Evolutionary conservation across 2,113 vertebrate species (phyloP).

Genomic region (Bubo scandiacus): DNA sequence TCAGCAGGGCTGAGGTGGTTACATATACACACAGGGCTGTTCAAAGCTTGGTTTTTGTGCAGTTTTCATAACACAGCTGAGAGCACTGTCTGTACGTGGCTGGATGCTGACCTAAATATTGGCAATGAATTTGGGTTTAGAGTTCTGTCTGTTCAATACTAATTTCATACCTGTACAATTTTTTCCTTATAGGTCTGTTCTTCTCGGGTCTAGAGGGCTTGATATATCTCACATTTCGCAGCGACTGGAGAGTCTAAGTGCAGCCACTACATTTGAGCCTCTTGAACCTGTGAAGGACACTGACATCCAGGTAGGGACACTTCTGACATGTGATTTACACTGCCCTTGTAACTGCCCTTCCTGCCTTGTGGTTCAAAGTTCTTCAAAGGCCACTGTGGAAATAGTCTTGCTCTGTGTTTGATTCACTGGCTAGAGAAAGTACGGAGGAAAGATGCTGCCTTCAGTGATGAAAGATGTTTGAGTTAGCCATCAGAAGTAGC

Average conservation of each 20-base stretch:
- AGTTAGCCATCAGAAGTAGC: not conserved
- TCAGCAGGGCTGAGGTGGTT: not conserved
- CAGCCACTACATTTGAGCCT: slow-evolving; percentile 95
- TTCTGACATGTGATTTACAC: not conserved
- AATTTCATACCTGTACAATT: not conserved
- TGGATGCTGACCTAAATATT: not conserved
- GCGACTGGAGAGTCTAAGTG: slow-evolving; percentile 92
- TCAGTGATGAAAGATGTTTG: not conserved
- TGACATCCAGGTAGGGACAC: slow-evolving; percentile 90
- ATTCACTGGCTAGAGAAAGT: not conserved
- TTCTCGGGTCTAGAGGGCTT: slow-evolving; percentile 92
- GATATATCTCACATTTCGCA: slow-evolving; percentile 98
- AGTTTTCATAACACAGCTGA: not conserved
- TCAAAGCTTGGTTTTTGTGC: not conserved
- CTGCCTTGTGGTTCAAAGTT: not conserved
- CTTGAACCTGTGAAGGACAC: slow-evolving; percentile 98
- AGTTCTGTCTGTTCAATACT: not conserved
- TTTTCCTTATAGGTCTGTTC: slow-evolving; percentile 83
- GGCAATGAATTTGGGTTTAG: not conserved
- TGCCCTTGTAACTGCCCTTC: not conserved
- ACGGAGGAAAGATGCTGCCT: not conserved
- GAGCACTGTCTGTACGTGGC: not conserved
- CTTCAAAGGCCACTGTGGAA: not conserved
- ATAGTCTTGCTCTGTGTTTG: not conserved
- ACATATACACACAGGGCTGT: not conserved